These are phyloP conservation scores for Andrena bucephala DNA, from an alignment of 2,888 invertebrate species.

Conservation along the genomic window DNA sequence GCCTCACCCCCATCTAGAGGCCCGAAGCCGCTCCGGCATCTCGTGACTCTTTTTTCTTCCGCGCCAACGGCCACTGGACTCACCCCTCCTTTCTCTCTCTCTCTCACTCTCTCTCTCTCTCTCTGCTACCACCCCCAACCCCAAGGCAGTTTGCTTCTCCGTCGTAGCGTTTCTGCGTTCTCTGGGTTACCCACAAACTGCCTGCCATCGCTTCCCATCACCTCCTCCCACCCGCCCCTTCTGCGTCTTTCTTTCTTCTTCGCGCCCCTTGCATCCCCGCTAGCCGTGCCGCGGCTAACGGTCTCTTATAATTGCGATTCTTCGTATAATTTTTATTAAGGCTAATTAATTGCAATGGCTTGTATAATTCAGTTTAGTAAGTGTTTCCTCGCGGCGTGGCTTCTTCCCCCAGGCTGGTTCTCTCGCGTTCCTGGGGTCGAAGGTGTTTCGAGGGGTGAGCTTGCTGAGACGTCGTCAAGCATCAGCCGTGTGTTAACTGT, in stretches of 20 bases:
- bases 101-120: not conserved
- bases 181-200: slow-evolving; percentile 68
- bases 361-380: slow-evolving; percentile 79
- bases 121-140: not conserved
- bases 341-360: slow-evolving; percentile 84
- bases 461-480: not conserved
- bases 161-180: slow-evolving; percentile 36
- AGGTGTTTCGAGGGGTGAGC: not conserved
- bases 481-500: too few relatives aligned
- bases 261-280: slow-evolving; percentile 12
- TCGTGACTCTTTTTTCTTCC: slow-evolving; percentile 82
- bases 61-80: slow-evolving; percentile 75
- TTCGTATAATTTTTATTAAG: slow-evolving; percentile 84
- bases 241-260: slow-evolving; percentile 29
- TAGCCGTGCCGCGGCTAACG: slow-evolving; percentile 50
- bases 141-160: slow-evolving; percentile 54
- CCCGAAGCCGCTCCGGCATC: slow-evolving; percentile 63
- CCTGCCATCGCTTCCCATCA: slow-evolving; percentile 64
- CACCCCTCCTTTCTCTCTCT: slow-evolving; percentile 48
- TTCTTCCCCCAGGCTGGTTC: not conserved
- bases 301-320: slow-evolving; percentile 82
- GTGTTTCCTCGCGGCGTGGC: slow-evolving; percentile 34
- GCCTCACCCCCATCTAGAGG: slow-evolving; percentile 24
- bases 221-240: slow-evolving; percentile 35
- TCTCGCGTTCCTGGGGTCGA: not conserved